Evolutionary conservation across 2,113 vertebrate species (phyloP), one percentile per base, ranked within the genome.

Genomic region (Vimba vimba): DNA sequence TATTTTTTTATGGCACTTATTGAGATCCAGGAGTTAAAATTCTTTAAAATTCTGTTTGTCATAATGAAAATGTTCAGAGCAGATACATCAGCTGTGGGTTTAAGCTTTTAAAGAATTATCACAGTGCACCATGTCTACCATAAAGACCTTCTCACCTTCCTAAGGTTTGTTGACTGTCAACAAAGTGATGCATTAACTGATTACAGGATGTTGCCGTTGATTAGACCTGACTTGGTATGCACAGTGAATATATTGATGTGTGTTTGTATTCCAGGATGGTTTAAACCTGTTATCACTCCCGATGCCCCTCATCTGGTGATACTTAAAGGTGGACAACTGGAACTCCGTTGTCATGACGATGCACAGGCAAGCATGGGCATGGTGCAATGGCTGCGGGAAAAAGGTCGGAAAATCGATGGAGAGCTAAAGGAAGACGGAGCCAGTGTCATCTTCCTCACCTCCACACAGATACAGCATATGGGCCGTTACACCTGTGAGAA

Each of bases 401-500:
- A 91, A 79, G 77, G 87, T 73, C 92, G 93, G 68, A 87, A 93
- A 84, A 86, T 93, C 50, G 94, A 95, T 25, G 93, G 91, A 11
- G 92, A 93, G 82, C 79, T 85, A 64, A 88, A 91, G 64, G 90
- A 92, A 50, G 91, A 74, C 4, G 91, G 90, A 2, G 74, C 64
- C 33, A 82, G 73, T 43, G 83, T 87, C 4, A 68, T 94, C 83
- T 88, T 25, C 59, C 87, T 94, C 82, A 10, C 86, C 0, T 82
- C 87, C 0, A 86, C 66, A n/a, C 92, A 92, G 85, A 50, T 64
- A 23, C 90, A 91, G 79, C 94, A 95, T 89, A 94, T 94, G 93
- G 94, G 94, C 4, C 93, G 91, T 3, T 95, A 95, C 13, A 86
- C 90, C 78, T 95, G 94, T 15, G 47, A 94, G 85, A 94, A 94